phyloP scores from a whole-genome alignment of 2,113 vertebrate genomes.

The Ursus arctos region DNA sequence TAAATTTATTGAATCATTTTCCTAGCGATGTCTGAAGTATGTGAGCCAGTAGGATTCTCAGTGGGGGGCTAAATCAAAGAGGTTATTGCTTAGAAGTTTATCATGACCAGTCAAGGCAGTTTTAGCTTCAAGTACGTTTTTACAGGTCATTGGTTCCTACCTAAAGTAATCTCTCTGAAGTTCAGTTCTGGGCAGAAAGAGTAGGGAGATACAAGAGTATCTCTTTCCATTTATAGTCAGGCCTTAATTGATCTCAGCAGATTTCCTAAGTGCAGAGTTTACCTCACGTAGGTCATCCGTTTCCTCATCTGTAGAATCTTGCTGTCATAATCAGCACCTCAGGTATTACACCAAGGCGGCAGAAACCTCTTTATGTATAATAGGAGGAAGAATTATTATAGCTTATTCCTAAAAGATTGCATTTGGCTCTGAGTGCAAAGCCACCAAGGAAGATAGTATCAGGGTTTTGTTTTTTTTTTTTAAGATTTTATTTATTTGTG shows the following conservation, averaged over 20 bases:
- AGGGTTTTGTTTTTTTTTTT: neutral
- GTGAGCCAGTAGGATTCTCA: slow-evolving; percentile 54
- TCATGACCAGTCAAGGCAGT: slow-evolving; percentile 64
- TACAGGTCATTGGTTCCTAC: slow-evolving; percentile 76
- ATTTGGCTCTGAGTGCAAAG: neutral
- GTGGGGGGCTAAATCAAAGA: slow-evolving; percentile 71
- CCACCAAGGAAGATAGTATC: neutral
- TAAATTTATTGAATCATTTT: slow-evolving; percentile 64
- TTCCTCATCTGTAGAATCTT: neutral
- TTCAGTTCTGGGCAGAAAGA: slow-evolving; percentile 62
- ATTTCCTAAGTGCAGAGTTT: slow-evolving; percentile 75
- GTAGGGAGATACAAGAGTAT: neutral
- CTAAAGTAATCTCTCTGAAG: slow-evolving; percentile 71
- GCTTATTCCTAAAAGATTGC: neutral
- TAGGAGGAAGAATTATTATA: neutral
- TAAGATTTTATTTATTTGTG: too few relatives aligned
- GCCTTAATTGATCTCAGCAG: slow-evolving; percentile 78
- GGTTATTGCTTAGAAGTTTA: slow-evolving; percentile 64
- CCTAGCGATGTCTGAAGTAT: neutral
- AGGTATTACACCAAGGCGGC: too few relatives aligned
- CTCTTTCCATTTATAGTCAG: slow-evolving; percentile 65
- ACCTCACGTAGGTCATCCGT: slow-evolving; percentile 64
- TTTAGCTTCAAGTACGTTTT: slow-evolving; percentile 79
- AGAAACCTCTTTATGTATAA: neutral
- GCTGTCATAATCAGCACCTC: neutral